Percentiles rank a stretch among this genome's conserved stretches.
phyloP scores from a whole-genome alignment of 2,888 invertebrate species.

The Lottia scabra region DNA sequence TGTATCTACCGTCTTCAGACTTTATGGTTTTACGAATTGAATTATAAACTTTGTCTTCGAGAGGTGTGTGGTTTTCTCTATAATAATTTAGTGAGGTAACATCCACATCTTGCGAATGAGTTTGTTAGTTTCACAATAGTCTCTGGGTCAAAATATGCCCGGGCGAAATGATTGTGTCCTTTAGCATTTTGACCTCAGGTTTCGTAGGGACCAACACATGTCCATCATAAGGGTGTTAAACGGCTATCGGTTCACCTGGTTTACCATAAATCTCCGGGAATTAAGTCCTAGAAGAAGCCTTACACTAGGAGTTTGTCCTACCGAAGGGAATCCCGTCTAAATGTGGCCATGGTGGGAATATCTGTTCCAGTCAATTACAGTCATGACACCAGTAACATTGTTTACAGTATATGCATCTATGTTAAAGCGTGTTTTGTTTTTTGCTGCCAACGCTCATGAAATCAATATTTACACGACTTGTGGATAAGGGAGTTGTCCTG shows the following conservation, averaged over 20 bases:
- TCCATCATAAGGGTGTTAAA: conserved; percentile 18
- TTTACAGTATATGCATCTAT: conserved; percentile 7
- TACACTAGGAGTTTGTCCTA: not conserved
- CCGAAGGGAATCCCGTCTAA: conserved; percentile 7
- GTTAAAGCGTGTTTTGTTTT: not conserved
- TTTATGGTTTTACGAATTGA: not conserved
- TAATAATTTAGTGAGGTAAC: not conserved
- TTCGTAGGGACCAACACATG: not conserved
- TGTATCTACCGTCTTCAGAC: not conserved
- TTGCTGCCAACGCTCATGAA: not conserved
- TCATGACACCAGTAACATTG: conserved; percentile 11
- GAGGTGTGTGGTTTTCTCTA: not conserved
- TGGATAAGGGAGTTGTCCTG: not conserved
- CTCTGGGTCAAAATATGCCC: not conserved
- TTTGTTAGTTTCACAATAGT: not conserved
- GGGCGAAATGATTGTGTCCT: not conserved
- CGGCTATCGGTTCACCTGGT: conserved; percentile 16
- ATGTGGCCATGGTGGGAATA: conserved; percentile 8
- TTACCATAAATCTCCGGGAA: not conserved
- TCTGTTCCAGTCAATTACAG: conserved; percentile 7
- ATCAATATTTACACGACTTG: not conserved
- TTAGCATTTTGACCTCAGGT: not conserved
- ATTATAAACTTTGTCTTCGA: not conserved
- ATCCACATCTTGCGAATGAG: not conserved
- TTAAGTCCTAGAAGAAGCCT: conserved; percentile 16